Percentiles rank a stretch among this genome's conserved stretches.
Conservation (phyloP, 2,888 invertebrate genomes). For the Dynastes grantii region DNA sequence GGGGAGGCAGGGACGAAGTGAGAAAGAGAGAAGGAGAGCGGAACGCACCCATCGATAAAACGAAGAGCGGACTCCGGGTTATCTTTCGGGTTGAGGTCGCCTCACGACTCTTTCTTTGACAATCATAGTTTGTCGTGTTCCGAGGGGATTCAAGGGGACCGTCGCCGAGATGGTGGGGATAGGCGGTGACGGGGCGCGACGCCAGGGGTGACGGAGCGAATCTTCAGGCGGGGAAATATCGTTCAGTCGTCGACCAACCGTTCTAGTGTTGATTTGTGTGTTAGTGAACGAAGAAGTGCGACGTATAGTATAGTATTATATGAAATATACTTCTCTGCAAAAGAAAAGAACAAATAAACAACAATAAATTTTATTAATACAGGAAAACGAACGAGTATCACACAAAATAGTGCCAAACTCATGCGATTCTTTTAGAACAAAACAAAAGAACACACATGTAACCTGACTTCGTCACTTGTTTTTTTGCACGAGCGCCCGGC, state of each 20-base stretch:
- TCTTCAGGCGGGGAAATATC: conserved; percentile 64
- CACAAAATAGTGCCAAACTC: neutral
- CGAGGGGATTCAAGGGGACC: conserved; percentile 58
- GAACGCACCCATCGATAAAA: conserved; percentile 49
- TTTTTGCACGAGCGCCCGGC: conserved; percentile 22
- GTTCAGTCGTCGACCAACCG: conserved; percentile 62
- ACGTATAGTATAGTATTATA: conserved; percentile 19
- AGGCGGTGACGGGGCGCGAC: conserved; percentile 64
- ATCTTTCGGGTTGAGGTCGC: conserved; percentile 67
- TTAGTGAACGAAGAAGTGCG: conserved; percentile 47
- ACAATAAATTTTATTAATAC: neutral
- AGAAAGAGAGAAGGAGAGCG: conserved; percentile 45
- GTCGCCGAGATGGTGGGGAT: conserved; percentile 61
- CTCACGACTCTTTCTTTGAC: conserved; percentile 66
- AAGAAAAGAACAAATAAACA: neutral
- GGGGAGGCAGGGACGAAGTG: conserved; percentile 11
- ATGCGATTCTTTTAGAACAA: neutral
- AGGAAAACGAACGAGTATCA: neutral
- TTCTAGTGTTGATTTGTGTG: conserved; percentile 37
- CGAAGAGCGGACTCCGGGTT: conserved; percentile 59
- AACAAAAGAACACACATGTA: conserved; percentile 33
- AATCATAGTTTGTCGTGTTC: conserved; percentile 64
- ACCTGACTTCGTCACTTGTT: conserved; percentile 34
- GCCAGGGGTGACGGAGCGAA: conserved; percentile 64
- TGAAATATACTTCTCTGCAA: neutral